Evolutionary conservation across 35 echinoderm and acorn worm genomes (phyloP).

Genomic region (Lytechinus pictus): DNA sequence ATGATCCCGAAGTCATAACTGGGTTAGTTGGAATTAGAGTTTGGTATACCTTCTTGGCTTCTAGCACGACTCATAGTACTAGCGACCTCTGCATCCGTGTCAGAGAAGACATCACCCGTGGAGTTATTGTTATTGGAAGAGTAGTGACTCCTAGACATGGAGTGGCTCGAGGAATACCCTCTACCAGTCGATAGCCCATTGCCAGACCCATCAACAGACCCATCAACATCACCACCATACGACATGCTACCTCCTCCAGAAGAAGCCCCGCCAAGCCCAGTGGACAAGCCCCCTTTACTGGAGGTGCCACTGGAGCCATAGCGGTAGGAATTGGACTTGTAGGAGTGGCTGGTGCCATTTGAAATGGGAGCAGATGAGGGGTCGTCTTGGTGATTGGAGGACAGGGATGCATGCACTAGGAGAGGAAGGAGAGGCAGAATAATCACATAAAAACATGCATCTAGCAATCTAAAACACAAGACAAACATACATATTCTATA

Average conservation of each 20-base stretch:
- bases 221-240: neutral
- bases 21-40: neutral
- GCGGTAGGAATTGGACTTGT: conserved; percentile 22
- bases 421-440: neutral
- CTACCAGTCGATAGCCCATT: neutral
- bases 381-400: conserved; percentile 9
- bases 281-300: neutral
- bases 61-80: conserved; percentile 21
- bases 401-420: conserved; percentile 33
- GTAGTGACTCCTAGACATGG: neutral
- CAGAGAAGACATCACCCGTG: neutral
- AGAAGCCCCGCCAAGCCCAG: neutral
- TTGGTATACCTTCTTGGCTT: conserved; percentile 41
- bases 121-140: conserved; percentile 51
- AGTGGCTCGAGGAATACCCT: conserved; percentile 22
- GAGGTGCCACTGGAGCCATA: neutral
- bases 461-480: neutral
- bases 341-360: conserved; percentile 22
- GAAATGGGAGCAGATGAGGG: neutral
- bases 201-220: neutral
- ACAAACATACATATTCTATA: neutral
- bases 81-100: conserved; percentile 21
- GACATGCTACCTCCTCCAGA: neutral
- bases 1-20: neutral
- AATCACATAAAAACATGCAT: neutral